phyloP scores from a whole-genome alignment of 2,113 vertebrate species.

The Sigmodon hispidus region DNA sequence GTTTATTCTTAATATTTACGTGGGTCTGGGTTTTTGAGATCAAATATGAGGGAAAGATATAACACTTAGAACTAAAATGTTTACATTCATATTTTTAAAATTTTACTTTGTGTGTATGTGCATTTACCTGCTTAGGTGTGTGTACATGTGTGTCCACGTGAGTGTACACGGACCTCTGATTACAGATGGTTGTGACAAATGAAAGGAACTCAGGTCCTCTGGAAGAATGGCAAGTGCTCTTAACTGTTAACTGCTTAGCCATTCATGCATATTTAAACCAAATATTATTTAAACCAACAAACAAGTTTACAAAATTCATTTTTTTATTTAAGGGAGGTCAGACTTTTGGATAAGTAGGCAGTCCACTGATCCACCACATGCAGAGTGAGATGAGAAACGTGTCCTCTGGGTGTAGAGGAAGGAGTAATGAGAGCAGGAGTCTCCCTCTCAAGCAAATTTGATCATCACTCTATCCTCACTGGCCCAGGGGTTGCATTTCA shows the following conservation, averaged over 20 bases:
- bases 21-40: no score
- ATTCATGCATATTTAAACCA: background rate
- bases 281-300: conserved; percentile 31
- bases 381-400: background rate
- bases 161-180: no score
- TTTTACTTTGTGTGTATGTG: no score
- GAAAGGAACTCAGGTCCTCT: no score
- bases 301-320: background rate
- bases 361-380: background rate
- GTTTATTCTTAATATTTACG: no score
- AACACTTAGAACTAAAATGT: background rate
- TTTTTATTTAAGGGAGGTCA: background rate
- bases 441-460: background rate
- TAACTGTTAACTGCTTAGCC: no score
- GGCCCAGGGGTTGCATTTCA: background rate
- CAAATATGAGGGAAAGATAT: background rate
- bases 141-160: no score
- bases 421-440: background rate
- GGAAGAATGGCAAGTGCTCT: no score
- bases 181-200: no score
- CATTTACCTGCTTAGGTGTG: no score
- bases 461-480: background rate
- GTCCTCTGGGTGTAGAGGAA: background rate
- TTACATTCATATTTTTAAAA: background rate
- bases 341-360: background rate